A percentile compares a stretch with the other conserved stretches of the same genome.
These are phyloP conservation scores for Cricetomys ansorgei DNA, from an alignment of 2,113 vertebrate species.

Conservation along the genomic window DNA sequence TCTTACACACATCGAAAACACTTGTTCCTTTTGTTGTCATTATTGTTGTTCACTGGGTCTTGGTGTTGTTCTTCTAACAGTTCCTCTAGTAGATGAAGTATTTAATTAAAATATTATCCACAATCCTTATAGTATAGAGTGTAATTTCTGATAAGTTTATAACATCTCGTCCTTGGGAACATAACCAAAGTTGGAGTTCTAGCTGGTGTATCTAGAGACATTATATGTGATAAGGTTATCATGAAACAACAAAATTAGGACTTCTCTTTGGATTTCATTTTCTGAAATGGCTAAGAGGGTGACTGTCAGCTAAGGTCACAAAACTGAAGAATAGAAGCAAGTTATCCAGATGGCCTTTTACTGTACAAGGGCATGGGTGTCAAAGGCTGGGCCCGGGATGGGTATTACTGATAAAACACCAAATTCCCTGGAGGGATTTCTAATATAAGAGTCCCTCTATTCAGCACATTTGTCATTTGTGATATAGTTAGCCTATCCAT, in stretches of 20 bases:
- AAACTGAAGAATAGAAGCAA: neutral
- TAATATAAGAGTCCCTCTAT: neutral
- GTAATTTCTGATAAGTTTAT: neutral
- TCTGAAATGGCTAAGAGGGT: neutral
- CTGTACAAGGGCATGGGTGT: rapidly evolving
- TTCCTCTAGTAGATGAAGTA: neutral
- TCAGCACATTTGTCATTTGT: rapidly evolving
- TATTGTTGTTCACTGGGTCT: neutral
- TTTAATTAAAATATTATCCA: neutral
- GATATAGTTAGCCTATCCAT: rapidly evolving
- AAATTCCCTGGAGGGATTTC: neutral
- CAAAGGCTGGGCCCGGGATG: neutral
- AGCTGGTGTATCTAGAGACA: neutral
- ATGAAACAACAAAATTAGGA: neutral
- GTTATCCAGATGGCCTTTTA: no score
- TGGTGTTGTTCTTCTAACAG: neutral
- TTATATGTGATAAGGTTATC: neutral
- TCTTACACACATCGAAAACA: rapidly evolving
- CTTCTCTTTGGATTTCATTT: neutral
- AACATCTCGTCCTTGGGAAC: neutral
- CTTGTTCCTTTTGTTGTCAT: neutral
- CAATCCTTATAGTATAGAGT: rapidly evolving
- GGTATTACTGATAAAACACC: neutral
- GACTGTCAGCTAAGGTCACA: neutral
- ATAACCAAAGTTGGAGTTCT: neutral